Conservation (phyloP, 2,113 vertebrate genomes). For the Gymnobelideus leadbeateri region DNA sequence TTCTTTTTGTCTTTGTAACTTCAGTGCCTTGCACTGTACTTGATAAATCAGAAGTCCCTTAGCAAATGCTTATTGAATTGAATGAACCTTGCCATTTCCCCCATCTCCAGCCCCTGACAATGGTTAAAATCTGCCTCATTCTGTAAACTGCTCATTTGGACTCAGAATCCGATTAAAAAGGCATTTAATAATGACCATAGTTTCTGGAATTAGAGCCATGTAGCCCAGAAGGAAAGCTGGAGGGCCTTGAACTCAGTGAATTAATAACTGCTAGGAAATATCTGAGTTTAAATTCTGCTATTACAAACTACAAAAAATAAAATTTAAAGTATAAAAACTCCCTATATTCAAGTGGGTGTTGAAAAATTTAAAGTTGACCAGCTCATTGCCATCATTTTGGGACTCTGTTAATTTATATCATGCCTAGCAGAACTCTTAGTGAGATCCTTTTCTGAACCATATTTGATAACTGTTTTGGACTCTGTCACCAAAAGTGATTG, state of each 20-base stretch:
- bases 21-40: neutral
- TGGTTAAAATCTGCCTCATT: neutral
- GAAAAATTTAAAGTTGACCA: neutral
- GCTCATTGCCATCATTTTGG: neutral
- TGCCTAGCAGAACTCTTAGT: neutral
- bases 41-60: neutral
- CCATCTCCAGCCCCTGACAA: neutral
- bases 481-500: neutral
- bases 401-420: neutral
- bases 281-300: neutral
- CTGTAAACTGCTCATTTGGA: neutral
- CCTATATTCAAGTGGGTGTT: neutral
- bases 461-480: neutral
- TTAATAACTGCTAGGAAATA: neutral
- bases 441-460: neutral
- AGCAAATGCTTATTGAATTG: neutral
- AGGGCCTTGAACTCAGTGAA: neutral
- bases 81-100: neutral
- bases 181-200: neutral
- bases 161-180: neutral
- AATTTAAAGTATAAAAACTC: neutral
- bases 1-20: neutral
- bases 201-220: neutral
- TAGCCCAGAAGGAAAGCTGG: neutral
- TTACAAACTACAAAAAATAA: neutral